phyloP scores from a whole-genome alignment of 2,888 invertebrate species.

The Tortrix viridana region DNA sequence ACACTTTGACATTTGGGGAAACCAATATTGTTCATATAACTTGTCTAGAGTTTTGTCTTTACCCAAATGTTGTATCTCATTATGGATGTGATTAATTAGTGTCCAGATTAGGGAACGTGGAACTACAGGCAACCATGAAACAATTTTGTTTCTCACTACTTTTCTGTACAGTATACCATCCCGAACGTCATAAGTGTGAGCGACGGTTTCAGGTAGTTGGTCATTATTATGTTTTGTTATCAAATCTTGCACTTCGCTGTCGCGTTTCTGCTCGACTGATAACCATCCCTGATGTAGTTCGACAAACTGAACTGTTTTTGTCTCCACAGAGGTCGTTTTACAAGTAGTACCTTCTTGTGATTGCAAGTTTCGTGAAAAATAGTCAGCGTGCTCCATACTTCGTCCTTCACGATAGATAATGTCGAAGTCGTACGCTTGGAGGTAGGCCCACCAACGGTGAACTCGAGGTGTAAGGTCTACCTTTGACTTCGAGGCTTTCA shows the following conservation, averaged over 20 bases:
- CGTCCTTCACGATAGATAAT: slow-evolving; percentile 19
- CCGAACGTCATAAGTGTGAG: too few species aligned
- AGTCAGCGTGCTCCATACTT: neutral
- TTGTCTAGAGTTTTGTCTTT: slow-evolving; percentile 20
- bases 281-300: slow-evolving; percentile 31
- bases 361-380: neutral
- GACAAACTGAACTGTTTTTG: slow-evolving; percentile 23
- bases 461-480: slow-evolving; percentile 37
- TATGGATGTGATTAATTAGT: neutral
- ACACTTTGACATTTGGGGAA: slow-evolving; percentile 13
- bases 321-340: neutral
- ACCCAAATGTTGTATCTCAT: neutral
- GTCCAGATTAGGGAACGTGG: neutral
- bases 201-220: too few species aligned
- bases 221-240: too few species aligned
- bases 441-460: slow-evolving; percentile 43
- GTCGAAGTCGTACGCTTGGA: slow-evolving; percentile 41
- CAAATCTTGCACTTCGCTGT: too few species aligned
- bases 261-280: too few species aligned
- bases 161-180: too few species aligned
- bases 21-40: slow-evolving; percentile 20
- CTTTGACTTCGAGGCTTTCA: slow-evolving; percentile 41
- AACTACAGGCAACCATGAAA: neutral
- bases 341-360: neutral
- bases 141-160: too few species aligned